Conservation (phyloP, 2,113 vertebrate species). For the Hylia prasina region DNA sequence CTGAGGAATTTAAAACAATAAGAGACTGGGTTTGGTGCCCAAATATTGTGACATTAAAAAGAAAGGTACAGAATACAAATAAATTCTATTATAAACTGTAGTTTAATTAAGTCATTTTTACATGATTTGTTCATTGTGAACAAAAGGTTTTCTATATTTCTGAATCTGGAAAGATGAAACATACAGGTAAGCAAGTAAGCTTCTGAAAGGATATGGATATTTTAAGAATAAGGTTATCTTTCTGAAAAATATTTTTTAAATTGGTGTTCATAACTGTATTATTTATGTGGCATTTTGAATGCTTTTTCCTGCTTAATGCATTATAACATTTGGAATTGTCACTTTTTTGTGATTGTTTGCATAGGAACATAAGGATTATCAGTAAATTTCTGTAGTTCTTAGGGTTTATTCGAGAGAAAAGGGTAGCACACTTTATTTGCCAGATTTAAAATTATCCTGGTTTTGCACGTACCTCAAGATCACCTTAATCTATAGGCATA, state of each 20-base stretch:
- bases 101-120: not conserved
- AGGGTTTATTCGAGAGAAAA: not conserved
- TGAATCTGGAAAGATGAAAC: not conserved
- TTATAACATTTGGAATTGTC: not conserved
- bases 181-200: not conserved
- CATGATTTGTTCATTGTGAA: not conserved
- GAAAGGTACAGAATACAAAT: not conserved
- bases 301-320: not conserved
- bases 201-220: not conserved
- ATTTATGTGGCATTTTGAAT: not conserved
- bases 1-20: not conserved
- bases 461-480: not conserved
- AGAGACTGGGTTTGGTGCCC: not conserved
- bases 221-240: not conserved
- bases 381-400: not conserved
- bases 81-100: not conserved
- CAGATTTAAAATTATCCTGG: not conserved
- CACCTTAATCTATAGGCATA: not conserved
- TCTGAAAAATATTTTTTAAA: not conserved
- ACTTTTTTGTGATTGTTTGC: not conserved
- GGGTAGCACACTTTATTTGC: not conserved
- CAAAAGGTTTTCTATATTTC: not conserved
- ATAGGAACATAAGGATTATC: not conserved
- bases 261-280: not conserved
- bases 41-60: slow-evolving; percentile 14